Evolutionary conservation across 1,140 invertebrate species (phyloP).

Genomic region (Helicorthomorpha holstii): DNA sequence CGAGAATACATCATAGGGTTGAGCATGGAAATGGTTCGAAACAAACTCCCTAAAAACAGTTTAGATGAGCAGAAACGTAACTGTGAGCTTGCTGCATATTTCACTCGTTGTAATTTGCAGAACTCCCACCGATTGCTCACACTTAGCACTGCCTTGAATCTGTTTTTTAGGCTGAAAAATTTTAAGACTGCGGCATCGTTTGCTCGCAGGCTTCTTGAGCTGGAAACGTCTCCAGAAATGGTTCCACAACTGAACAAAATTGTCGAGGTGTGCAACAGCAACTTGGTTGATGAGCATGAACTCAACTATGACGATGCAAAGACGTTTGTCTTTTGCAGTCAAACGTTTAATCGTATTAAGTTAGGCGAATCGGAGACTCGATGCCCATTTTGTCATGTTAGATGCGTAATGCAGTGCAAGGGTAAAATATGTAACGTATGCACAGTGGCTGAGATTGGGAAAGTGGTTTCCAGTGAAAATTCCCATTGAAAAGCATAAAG

Average conservation of each 20-base stretch:
- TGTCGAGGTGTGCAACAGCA: slow-evolving; percentile 79
- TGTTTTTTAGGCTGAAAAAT: slow-evolving; percentile 96
- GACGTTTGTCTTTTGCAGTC: slow-evolving; percentile 87
- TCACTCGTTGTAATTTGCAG: slow-evolving; percentile 93
- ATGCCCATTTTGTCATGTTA: slow-evolving; percentile 82
- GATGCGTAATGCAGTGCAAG: slow-evolving; percentile 72
- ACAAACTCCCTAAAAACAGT: slow-evolving; percentile 71
- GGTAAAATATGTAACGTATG: slow-evolving; percentile 73
- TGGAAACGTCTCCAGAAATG: slow-evolving; percentile 85
- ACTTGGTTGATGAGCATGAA: slow-evolving; percentile 69
- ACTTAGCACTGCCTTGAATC: slow-evolving; percentile 85
- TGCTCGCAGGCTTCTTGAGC: slow-evolving; percentile 75
- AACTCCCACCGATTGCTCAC: slow-evolving; percentile 92
- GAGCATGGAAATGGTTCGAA: slow-evolving; percentile 81
- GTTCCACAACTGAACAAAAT: slow-evolving; percentile 89
- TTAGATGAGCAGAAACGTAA: slow-evolving; percentile 77
- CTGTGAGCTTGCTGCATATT: slow-evolving; percentile 96
- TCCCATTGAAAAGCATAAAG: too few relatives aligned
- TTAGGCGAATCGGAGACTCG: slow-evolving; percentile 86
- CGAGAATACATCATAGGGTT: slow-evolving; percentile 85
- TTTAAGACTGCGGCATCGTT: slow-evolving; percentile 89
- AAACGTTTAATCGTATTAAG: slow-evolving; percentile 84
- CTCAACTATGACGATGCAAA: slow-evolving; percentile 94
- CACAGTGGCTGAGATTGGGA: slow-evolving; percentile 76
- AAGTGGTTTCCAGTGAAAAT: slow-evolving; percentile 67